These are phyloP conservation scores for Premnoplex brunnescens DNA, from an alignment of 2,797 vertebrate species.

Conservation along the genomic window DNA sequence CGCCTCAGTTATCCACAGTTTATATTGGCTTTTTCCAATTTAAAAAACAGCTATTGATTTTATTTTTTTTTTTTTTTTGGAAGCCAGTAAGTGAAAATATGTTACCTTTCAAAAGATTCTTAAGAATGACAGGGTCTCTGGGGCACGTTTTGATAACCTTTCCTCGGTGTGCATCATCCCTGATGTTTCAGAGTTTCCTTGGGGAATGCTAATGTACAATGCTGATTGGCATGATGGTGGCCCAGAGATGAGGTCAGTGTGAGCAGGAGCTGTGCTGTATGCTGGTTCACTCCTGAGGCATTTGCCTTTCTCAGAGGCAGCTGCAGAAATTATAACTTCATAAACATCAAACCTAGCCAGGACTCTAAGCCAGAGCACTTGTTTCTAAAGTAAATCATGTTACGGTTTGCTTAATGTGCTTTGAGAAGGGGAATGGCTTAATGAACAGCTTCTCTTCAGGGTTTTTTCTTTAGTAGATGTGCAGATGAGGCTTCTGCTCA, in stretches of 20 bases:
- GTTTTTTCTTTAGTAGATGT: background rate
- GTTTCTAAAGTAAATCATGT: background rate
- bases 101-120: background rate
- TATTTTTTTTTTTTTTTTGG: background rate
- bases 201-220: background rate
- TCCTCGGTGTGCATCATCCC: background rate
- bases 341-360: background rate
- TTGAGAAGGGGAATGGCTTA: background rate
- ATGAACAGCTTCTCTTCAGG: background rate
- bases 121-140: background rate
- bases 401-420: background rate
- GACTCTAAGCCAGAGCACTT: background rate
- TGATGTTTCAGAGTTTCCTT: background rate
- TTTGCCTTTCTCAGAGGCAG: background rate
- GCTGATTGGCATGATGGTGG: accelerated
- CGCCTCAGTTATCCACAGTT: background rate
- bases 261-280: background rate
- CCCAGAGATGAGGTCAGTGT: background rate
- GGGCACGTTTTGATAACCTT: background rate
- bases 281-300: background rate
- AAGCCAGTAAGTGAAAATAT: background rate
- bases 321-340: background rate
- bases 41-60: background rate
- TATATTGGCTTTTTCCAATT: background rate
- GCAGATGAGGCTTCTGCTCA: background rate